These are phyloP conservation scores for Watersipora subatra DNA, from an alignment of 1,140 invertebrate species.

Conservation along the genomic window DNA sequence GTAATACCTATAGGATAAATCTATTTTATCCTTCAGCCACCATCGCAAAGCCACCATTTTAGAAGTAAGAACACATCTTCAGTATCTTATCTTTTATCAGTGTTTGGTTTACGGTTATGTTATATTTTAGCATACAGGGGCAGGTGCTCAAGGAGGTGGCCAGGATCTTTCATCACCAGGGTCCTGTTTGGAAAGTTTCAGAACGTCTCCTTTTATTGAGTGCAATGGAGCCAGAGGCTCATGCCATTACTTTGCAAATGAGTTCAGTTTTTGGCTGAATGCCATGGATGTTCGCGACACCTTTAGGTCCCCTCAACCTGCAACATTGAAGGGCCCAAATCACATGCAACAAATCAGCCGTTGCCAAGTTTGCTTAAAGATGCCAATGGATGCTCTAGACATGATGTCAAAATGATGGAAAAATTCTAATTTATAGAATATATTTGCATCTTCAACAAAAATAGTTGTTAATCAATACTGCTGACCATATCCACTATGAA, in stretches of 20 bases:
- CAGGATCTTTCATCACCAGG: slow-evolving; percentile 81
- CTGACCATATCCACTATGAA: no score
- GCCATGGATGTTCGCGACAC: slow-evolving; percentile 66
- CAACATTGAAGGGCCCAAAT: slow-evolving; percentile 86
- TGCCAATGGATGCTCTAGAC: background rate
- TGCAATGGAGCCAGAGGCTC: slow-evolving; percentile 54
- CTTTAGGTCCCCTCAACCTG: slow-evolving; percentile 65
- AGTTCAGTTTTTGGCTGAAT: slow-evolving; percentile 94
- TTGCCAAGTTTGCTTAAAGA: slow-evolving; percentile 79
- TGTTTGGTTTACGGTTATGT: no score
- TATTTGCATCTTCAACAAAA: no score
- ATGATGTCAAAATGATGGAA: no score
- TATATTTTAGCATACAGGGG: slow-evolving; percentile 51
- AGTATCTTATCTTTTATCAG: no score
- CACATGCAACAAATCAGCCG: slow-evolving; percentile 69
- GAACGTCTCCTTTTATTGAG: slow-evolving; percentile 84
- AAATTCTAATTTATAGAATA: no score
- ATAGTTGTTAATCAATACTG: no score
- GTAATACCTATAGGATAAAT: no score
- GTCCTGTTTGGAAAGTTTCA: slow-evolving; percentile 89
- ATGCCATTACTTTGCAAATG: slow-evolving; percentile 42
- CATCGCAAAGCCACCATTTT: no score
- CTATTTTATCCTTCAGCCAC: no score
- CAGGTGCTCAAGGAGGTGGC: slow-evolving; percentile 85
- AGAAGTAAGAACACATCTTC: no score